A percentile compares a stretch with the other conserved stretches of the same genome.
Conservation (phyloP, 2,113 vertebrate genomes). For the Dipodomys ordii region DNA sequence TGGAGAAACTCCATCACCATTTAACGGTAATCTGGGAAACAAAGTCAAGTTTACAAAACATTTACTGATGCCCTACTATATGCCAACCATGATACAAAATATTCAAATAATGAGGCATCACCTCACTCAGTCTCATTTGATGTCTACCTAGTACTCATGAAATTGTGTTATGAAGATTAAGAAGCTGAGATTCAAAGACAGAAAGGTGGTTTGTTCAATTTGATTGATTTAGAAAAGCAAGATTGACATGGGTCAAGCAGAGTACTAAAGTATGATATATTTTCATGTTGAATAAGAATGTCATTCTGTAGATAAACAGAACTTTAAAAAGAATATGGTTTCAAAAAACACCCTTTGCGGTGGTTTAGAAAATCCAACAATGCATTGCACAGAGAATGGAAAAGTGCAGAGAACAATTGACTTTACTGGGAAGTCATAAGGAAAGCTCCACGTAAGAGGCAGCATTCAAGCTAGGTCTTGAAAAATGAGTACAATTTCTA, state of each 20-base stretch:
- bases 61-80: not conserved
- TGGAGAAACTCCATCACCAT: not conserved
- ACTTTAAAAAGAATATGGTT: not conserved
- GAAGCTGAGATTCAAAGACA: not conserved
- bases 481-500: not conserved
- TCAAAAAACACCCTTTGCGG: no score
- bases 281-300: not conserved
- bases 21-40: slow-evolving; percentile 26
- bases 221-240: slow-evolving; percentile 17
- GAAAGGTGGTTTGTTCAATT: not conserved
- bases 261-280: not conserved
- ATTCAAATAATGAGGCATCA: not conserved
- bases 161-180: not conserved
- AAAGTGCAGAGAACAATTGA: not conserved
- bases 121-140: not conserved
- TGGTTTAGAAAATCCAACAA: no score
- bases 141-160: not conserved
- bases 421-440: not conserved
- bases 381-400: not conserved
- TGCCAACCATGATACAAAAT: not conserved
- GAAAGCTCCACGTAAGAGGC: not conserved
- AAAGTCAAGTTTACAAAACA: not conserved
- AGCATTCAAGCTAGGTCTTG: not conserved
- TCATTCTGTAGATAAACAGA: not conserved
- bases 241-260: not conserved